Conservation (phyloP, 2,888 invertebrate genomes). For the Smittia aterrima region DNA sequence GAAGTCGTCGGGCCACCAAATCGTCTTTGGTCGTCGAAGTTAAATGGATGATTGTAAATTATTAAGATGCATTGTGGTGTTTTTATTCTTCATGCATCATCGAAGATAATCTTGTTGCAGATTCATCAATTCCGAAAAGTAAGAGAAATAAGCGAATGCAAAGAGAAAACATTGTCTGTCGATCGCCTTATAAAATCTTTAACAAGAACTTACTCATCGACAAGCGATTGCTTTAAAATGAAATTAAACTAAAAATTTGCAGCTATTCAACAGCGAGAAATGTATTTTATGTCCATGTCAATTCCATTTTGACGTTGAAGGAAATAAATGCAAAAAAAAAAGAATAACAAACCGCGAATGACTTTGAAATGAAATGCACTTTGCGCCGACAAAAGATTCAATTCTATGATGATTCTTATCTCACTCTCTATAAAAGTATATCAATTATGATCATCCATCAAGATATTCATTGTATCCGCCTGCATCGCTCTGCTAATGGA, state of each 20-base stretch:
- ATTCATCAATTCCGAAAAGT: constrained; percentile 20
- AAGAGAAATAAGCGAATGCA: not conserved
- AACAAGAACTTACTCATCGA: constrained; percentile 8
- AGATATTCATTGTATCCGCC: constrained; percentile 24
- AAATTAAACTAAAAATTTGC: not conserved
- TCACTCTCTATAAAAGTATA: not conserved
- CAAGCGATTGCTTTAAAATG: not conserved
- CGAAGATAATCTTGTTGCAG: constrained; percentile 36
- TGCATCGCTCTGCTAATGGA: constrained; percentile 19
- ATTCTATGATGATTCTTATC: not conserved
- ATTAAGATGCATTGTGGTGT: constrained; percentile 28
- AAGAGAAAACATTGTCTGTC: not conserved
- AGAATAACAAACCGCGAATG: not conserved
- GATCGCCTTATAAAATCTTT: not conserved
- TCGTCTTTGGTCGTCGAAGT: not conserved
- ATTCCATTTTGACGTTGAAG: constrained; percentile 11
- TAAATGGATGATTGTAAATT: constrained; percentile 29
- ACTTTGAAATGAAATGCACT: not conserved
- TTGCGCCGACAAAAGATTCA: constrained; percentile 9
- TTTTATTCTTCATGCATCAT: constrained; percentile 32
- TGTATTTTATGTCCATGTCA: constrained; percentile 1
- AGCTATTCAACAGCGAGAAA: not conserved
- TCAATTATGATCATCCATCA: constrained; percentile 21
- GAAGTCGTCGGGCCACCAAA: too few species aligned
- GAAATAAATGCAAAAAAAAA: constrained; percentile 22